Conservation (phyloP, 2,888 invertebrate species). For the Miltochrista miniata region DNA sequence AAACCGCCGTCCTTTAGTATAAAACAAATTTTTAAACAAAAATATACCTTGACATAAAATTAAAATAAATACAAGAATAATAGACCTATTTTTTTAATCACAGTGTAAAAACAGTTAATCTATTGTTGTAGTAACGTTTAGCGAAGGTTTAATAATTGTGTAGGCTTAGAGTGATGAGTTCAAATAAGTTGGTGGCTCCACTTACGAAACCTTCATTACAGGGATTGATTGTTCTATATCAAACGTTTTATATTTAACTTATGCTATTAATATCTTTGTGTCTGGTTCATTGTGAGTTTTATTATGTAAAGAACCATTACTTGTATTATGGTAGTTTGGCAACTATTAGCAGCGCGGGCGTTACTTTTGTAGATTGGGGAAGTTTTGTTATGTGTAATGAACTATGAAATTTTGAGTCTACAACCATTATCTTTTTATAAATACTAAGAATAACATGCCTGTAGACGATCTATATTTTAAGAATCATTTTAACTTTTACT, state of each 20-base stretch:
- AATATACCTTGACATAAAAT: no score
- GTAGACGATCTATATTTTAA: no score
- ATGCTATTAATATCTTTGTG: not conserved
- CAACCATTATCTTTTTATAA: no score
- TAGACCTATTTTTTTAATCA: no score
- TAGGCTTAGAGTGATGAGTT: slow-evolving; percentile 44
- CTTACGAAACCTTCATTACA: slow-evolving; percentile 36
- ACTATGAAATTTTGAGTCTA: no score
- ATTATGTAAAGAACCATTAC: not conserved
- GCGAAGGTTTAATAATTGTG: slow-evolving; percentile 33
- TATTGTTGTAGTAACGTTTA: slow-evolving; percentile 14
- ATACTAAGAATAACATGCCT: no score
- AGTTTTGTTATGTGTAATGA: not conserved
- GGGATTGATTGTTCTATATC: slow-evolving; percentile 24
- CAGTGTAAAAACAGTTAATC: slow-evolving; percentile 1
- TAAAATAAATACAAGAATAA: no score
- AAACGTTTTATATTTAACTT: slow-evolving; percentile 1
- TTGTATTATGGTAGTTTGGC: not conserved
- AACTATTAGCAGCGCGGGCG: not conserved
- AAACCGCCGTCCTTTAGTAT: no score
- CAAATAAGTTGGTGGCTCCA: slow-evolving; percentile 35
- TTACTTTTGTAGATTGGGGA: no score
- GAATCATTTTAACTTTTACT: no score
- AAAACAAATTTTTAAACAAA: no score
- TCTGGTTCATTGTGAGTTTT: not conserved